Conservation (phyloP, 2,113 vertebrate genomes). For the Cyphomyrus discorhynchus region DNA sequence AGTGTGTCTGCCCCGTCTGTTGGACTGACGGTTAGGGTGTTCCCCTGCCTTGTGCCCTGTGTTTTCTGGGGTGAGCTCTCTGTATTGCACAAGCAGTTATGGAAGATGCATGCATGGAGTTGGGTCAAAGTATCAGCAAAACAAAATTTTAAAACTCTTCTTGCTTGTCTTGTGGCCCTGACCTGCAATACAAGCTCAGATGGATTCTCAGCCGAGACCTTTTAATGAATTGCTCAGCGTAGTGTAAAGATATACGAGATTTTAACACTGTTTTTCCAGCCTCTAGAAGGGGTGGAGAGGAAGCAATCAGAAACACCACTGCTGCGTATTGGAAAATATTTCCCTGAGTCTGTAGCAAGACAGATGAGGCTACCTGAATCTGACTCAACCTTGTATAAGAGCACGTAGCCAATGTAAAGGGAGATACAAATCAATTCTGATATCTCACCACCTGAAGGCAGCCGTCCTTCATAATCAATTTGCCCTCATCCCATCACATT, state of each 20-base stretch:
- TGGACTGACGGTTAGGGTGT: neutral
- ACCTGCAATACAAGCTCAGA: neutral
- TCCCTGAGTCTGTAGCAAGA: neutral
- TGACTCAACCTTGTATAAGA: conserved; percentile 2
- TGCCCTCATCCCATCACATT: neutral
- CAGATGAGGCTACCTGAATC: neutral
- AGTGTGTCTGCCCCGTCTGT: neutral
- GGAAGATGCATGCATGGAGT: neutral
- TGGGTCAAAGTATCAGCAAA: neutral
- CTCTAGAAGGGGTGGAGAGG: neutral
- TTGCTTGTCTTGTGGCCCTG: neutral
- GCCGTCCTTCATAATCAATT: conserved; percentile 12
- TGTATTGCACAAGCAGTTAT: neutral
- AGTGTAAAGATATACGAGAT: neutral
- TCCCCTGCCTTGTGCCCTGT: neutral
- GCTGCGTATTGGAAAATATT: neutral
- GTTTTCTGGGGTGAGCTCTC: neutral
- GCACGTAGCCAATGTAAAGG: neutral
- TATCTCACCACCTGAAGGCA: neutral
- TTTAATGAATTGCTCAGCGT: neutral
- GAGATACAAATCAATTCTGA: conserved; percentile 12
- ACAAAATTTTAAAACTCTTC: neutral
- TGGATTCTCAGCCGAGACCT: neutral
- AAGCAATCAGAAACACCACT: neutral
- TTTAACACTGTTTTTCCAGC: neutral